phyloP scores from a whole-genome alignment of 2,888 invertebrate genomes.

The Muschampia plurimacula region DNA sequence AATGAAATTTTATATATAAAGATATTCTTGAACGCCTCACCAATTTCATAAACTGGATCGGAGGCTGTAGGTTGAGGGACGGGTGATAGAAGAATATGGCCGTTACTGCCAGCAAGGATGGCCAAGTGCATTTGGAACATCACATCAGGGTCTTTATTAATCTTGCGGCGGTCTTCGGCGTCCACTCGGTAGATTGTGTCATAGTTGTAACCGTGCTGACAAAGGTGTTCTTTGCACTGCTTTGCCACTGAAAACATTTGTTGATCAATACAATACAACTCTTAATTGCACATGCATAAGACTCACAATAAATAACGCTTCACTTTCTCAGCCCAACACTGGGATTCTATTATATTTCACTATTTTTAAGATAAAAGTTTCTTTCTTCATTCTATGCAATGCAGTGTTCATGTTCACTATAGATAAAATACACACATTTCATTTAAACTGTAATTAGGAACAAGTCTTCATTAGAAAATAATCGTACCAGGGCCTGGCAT shows the following conservation, averaged over 20 bases:
- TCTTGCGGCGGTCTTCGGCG: constrained; percentile 52
- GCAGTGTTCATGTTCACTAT: too few relatives aligned
- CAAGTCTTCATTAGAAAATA: constrained; percentile 23
- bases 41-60: constrained; percentile 89
- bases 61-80: constrained; percentile 63
- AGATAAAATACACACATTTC: neutral
- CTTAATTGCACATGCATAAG: too few relatives aligned
- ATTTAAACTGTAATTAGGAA: neutral
- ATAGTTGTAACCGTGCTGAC: constrained; percentile 85
- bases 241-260: constrained; percentile 61
- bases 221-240: constrained; percentile 84
- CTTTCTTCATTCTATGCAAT: too few relatives aligned
- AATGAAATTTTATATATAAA: too few relatives aligned
- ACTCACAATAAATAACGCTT: too few relatives aligned
- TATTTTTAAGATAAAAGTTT: too few relatives aligned
- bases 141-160: constrained; percentile 51
- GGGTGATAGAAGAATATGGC: constrained; percentile 88
- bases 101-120: constrained; percentile 88
- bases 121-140: constrained; percentile 88
- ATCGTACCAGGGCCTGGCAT: constrained; percentile 9
- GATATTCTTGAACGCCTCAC: constrained; percentile 52
- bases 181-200: constrained; percentile 84
- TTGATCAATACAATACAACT: neutral
- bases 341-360: too few relatives aligned
- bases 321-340: too few relatives aligned